Percentiles rank a stretch among this genome's conserved stretches.
Conservation (phyloP, 2,113 vertebrate species). For the Lepidothrix coronata region DNA sequence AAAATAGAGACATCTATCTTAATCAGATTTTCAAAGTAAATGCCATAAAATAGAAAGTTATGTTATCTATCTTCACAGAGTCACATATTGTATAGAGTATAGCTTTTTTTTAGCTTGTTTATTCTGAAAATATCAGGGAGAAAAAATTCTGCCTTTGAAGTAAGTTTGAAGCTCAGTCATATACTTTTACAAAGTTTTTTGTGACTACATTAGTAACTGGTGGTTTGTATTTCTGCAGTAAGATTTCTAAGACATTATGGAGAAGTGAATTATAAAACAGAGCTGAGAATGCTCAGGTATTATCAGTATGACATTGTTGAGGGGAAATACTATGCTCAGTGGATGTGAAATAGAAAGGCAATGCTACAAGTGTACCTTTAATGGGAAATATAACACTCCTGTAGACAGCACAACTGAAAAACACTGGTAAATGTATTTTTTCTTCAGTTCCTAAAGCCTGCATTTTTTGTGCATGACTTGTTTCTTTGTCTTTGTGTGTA, state of each 20-base stretch:
- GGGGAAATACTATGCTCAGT: background rate
- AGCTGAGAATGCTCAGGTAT: background rate
- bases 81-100: slow-evolving; percentile 68
- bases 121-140: slow-evolving; percentile 50
- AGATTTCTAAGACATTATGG: background rate
- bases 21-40: slow-evolving; percentile 88
- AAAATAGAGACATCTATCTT: slow-evolving; percentile 83
- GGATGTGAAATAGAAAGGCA: background rate
- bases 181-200: background rate
- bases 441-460: background rate
- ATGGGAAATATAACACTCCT: background rate
- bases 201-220: background rate
- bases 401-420: background rate
- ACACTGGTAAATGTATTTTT: background rate
- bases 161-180: background rate
- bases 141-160: slow-evolving; percentile 8
- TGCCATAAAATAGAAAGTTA: slow-evolving; percentile 82
- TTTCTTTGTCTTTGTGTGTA: background rate
- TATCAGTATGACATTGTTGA: background rate
- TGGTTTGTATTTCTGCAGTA: background rate
- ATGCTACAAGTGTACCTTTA: background rate
- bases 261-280: background rate
- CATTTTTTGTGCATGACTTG: background rate
- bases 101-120: slow-evolving; percentile 63
- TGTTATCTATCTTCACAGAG: slow-evolving; percentile 79